Evolutionary conservation across 2,888 invertebrate genomes (phyloP), one percentile per base, ranked within the genome.

Genomic region (Timema cristinae): DNA sequence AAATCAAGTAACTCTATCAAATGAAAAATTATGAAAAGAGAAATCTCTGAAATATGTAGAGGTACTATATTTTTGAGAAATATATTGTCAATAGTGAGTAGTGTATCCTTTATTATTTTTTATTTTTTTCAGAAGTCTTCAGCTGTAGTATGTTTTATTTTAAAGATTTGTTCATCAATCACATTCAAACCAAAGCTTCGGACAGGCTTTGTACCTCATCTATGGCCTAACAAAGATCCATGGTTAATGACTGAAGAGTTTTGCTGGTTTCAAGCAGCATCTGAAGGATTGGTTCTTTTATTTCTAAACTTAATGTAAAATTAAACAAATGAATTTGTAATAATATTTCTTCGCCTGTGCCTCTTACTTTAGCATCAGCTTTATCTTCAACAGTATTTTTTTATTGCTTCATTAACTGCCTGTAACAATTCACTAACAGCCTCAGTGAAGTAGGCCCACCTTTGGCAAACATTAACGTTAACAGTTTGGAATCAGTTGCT

Each of bases 281-380:
- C n/a, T 56, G 56, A 56, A 56, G 8, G 8, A 10, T 56, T 56
- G 56, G 9, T 7, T 11, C 56, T 16, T 15, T 56, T 56, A 56
- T 56, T 56, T 56, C 56, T 10, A 56, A 11, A 13, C 56, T 15
- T 15, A 56, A n/a, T 56, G 16, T 56, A 8, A 56, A 11, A 56
- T 11, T 56, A 7, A 56, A 13, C n/a, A 7, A 56, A 8, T 56
- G 9, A 7, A 56, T n/a, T 13, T 56, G 56, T 16, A 56, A 16
- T 6, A 4, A 56, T 56, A 56, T 56, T 16, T 7, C 8, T 56
- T 56, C 16, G 7, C 56, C 56, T 11, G n/a, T 56, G 56, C 15
- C 56, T 56, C 56, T 7, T 56, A 56, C 56, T 56, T 56, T 56
- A 56, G n/a, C 56, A 6, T 56, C 56, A 56, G 56, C 56, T 56